phyloP scores from a whole-genome alignment of 2,888 invertebrate genomes.

The Mamestra brassicae region DNA sequence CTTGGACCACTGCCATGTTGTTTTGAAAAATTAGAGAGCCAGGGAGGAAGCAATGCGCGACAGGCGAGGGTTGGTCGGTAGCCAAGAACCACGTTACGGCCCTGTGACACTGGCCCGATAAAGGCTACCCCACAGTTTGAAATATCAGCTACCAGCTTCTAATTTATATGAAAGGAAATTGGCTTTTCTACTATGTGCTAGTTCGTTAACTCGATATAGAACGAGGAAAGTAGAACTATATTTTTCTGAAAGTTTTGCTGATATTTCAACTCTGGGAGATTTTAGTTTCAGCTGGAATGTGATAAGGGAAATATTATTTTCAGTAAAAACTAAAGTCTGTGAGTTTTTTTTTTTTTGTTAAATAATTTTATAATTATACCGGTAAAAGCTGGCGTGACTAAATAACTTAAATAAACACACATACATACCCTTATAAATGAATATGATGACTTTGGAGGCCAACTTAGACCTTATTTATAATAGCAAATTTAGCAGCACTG shows the following conservation, averaged over 20 bases:
- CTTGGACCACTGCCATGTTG: conserved; percentile 84
- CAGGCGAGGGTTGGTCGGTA: conserved; percentile 76
- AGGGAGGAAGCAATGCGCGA: conserved; percentile 66
- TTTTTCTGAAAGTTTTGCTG: conserved; percentile 47
- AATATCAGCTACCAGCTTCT: conserved; percentile 64
- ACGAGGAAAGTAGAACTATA: conserved; percentile 36
- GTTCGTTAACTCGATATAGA: conserved; percentile 61
- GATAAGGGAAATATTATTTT: conserved; percentile 1
- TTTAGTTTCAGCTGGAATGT: conserved; percentile 15
- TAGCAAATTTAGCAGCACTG: neutral
- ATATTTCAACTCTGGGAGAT: conserved; percentile 18
- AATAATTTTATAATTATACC: neutral
- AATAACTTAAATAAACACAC: neutral
- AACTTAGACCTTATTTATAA: conserved; percentile 8
- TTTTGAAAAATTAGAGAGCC: conserved; percentile 85
- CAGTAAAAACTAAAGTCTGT: neutral
- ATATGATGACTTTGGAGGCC: conserved; percentile 4
- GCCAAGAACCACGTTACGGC: conserved; percentile 78
- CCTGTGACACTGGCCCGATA: conserved; percentile 73
- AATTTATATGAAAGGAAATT: conserved; percentile 69
- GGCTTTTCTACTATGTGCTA: conserved; percentile 56
- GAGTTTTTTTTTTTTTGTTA: neutral
- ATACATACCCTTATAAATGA: conserved; percentile 18
- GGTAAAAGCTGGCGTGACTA: neutral
- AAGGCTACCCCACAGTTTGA: conserved; percentile 66